These are phyloP conservation scores for Coilia nasus DNA, from an alignment of 2,797 vertebrate species.

Conservation along the genomic window DNA sequence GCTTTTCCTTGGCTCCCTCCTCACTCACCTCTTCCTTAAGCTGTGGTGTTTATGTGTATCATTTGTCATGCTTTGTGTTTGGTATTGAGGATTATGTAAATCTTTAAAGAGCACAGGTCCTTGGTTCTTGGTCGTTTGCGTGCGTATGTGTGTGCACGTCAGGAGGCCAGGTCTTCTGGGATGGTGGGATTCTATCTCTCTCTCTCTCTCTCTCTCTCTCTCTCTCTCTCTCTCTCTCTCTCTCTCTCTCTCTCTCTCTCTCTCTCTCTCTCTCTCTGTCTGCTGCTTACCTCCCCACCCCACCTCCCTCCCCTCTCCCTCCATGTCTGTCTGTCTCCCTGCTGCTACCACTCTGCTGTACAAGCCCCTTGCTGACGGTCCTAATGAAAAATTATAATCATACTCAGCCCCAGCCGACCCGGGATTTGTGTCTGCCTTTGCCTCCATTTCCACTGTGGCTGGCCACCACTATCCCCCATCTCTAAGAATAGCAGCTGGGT, in stretches of 20 bases:
- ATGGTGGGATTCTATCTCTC: background rate
- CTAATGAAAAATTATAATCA: conserved; percentile 24
- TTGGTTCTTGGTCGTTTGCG: background rate
- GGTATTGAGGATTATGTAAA: conserved; percentile 39
- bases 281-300: too few species aligned
- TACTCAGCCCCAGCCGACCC: background rate
- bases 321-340: background rate
- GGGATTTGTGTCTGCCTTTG: background rate
- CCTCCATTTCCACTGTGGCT: background rate
- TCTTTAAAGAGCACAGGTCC: conserved; percentile 13
- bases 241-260: background rate
- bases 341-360: background rate
- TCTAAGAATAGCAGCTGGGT: conserved; percentile 20
- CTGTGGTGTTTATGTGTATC: background rate
- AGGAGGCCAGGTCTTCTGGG: background rate
- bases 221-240: background rate
- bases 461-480: background rate
- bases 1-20: background rate
- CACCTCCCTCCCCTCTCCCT: background rate
- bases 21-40: background rate
- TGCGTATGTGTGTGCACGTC: conserved; percentile 8
- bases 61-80: conserved; percentile 38
- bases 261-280: background rate
- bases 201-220: conserved; percentile 5
- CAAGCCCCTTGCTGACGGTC: conserved; percentile 1